Evolutionary conservation across 2,888 invertebrate genomes (phyloP), one percentile per base, ranked within the genome.

Genomic region (Nyleta sp.): DNA sequence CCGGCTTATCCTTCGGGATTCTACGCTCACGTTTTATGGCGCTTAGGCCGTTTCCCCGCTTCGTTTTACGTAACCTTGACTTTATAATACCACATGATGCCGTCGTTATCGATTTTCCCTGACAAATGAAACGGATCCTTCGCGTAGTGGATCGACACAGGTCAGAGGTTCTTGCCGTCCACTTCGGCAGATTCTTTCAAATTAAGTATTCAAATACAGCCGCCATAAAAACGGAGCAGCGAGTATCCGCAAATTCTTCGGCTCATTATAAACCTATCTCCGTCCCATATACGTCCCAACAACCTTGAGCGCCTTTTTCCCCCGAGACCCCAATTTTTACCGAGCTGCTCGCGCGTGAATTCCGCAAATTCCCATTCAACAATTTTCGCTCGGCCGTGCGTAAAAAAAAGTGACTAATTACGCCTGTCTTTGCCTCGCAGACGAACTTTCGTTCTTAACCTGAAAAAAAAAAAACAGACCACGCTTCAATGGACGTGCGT

Each of bases 1-100:
- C 80, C 80, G 83, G 86, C 84, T 80, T 82, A 60, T 67, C 85
- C 85, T 84, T 83, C 82, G 80, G 84, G 84, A 85, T 83, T 84
- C 79, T 80, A 76, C 80, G 82, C 80, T 81, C 48, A 67, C 76
- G 62, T 77, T 81, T 80, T 77, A 78, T 78, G 78, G 75, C 80
- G 72, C 82, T 80, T 70, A 62, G 76, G 71, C 71, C 62, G 71
- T 80, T 82, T 74, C 67, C 80, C 78, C 38, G 53, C 55, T 70
- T 60, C 44, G 70, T 62, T 77, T 77, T 65, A 65, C 73, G 70
- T 73, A 80, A 80, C 76, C 76, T 73, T 80, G 73, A 80, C 80
- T 80, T 80, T 76, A 80, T 80, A 80, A 80, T 76, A 53, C 76
- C 70, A 40, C 64, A 55, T 40, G 64, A 59, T 68, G 20, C 62